Base-by-base conservation (phyloP, 2,797 vertebrate species). In the Malacoraja senta region DNA sequence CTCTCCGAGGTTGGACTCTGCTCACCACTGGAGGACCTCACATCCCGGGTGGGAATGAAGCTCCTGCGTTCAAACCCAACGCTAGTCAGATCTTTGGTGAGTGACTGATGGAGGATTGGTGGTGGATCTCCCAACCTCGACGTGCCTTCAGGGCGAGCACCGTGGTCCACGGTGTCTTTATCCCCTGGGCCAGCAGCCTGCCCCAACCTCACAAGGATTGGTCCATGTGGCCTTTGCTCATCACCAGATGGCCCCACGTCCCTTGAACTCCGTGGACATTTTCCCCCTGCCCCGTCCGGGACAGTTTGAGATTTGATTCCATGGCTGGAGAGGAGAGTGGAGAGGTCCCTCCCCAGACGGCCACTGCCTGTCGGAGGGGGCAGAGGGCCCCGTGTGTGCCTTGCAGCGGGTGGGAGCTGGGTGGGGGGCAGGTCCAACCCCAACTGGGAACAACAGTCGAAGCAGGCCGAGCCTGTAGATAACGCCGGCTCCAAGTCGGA, bases 321-420 rank as follows among this genome's bases (percentile, higher is more conserved):
- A 4, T 65, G 84, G 3, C 61, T 65, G n/a, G 84, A 61, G 15
- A 8, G 1, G 1, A 32, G 1, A 8, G 6, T 10, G 8, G 15
- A 21, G 10, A 1, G 32, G 58, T n/a, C 58, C 58, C 0, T 29
- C n/a, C 58, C 13, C 12, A 19, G 2, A 3, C 26, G 6, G 1
- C 58, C 8, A 58, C 44, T 58, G 29, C 3, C 83, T 65, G 61
- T 2, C 2, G 1, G 83, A 6, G 53, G 58, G 1, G 24, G 9
- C 1, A 0, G 58, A n/a, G 26, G 26, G 15, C 17, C 53, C 0
- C 0, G 13, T 32, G 13, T 10, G 1, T 0, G 7, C 2, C 65
- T 58, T 15, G 19, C 17, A 7, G 2, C 0, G n/a, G 15, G 1
- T 2, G 29, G 84, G 84, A 65, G 13, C 63, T 32, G 12, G 0